Evolutionary conservation across 1,140 invertebrate species (phyloP).

Genomic region (Planococcus citri): DNA sequence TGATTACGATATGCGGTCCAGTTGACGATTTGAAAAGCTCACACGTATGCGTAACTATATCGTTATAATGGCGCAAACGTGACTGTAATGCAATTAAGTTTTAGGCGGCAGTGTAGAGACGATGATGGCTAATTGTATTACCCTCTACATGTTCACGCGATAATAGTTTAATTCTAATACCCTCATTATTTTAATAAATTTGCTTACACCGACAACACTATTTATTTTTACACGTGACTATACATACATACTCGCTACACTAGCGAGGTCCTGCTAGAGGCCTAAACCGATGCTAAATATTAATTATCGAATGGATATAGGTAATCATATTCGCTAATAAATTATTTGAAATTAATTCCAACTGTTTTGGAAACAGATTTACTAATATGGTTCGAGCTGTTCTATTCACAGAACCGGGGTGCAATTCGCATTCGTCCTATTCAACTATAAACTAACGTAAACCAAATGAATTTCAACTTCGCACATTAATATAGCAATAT

Average conservation of each 20-base stretch:
- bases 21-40: conserved; percentile 18
- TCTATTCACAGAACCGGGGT: too few species aligned
- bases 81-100: conserved; percentile 16
- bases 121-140: conserved; percentile 4
- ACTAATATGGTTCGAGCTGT: too few species aligned
- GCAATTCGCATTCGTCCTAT: too few species aligned
- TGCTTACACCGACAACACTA: not conserved
- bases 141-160: not conserved
- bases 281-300: not conserved
- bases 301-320: not conserved
- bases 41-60: conserved; percentile 13
- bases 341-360: not conserved
- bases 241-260: too few species aligned
- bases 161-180: conserved; percentile 12
- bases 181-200: conserved; percentile 10
- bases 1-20: conserved; percentile 5
- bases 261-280: too few species aligned
- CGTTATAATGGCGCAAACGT: conserved; percentile 11
- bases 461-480: too few species aligned
- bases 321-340: not conserved
- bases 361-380: too few species aligned
- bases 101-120: not conserved
- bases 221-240: not conserved
- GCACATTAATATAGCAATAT: too few species aligned
- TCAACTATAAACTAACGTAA: too few species aligned